Base-by-base conservation (phyloP, 1,140 invertebrate species). In the Pseudomyrmex concolor region DNA sequence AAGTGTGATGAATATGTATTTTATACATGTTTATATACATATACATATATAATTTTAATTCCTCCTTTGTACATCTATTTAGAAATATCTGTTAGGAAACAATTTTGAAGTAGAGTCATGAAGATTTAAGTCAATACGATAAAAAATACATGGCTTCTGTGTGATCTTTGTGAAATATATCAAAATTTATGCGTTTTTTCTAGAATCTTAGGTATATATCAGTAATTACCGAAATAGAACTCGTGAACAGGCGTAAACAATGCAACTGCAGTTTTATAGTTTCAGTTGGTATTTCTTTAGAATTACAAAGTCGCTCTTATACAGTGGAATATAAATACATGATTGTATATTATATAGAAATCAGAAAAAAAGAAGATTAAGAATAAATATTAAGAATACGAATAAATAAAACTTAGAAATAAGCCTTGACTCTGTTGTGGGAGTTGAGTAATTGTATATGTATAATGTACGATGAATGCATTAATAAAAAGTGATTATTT, bases 401-500 rank as follows among this genome's bases (percentile, higher is more conserved):
- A 34, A 34, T 34, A 34, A 34, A 34, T 34, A 34, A 34, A 34
- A 34, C 34, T 70, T 68, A 90, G 89, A 83, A 86, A 71, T 86
- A 91, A 89, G 88, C 86, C 85, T 91, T 89, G 86, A 90, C 89
- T 91, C 86, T 84, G 84, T 85, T 74, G 82, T 70, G 85, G 34
- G 34, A 87, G 88, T 89, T 88, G 88, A 92, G 87, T 89, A 89
- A 91, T 89, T 92, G 88, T 93, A 92, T 86, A 93, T 93, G 91
- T 93, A 92, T 57, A 91, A 92, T 92, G 91, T 93, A 93, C 85
- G 91, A 94, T 83, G 90, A 84, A 92, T 92, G 90, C 89, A 92
- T 92, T 92, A 94, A 93, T 94, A 94, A 94, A 94, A 93, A 93
- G 80, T 89, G 89, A 92, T 93, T 94, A 94, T 94, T 94, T 94